Conservation (phyloP, 2,888 invertebrate genomes). For the Drosophila monieri region DNA sequence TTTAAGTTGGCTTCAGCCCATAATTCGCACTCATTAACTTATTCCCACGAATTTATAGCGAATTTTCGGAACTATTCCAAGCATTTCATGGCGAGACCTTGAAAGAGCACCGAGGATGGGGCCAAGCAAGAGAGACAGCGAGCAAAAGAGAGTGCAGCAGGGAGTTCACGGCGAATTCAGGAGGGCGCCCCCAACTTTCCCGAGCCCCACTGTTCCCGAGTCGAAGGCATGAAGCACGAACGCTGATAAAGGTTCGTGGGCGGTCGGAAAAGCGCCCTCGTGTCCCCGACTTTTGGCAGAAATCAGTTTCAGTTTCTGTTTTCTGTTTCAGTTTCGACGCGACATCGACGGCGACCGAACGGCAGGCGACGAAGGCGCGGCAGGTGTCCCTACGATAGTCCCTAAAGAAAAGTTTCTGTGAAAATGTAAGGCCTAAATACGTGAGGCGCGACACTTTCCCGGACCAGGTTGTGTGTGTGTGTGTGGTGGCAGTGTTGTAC, state of each 20-base stretch:
- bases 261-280: conserved; percentile 36
- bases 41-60: conserved; percentile 21
- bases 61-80: conserved; percentile 34
- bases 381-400: conserved; percentile 17
- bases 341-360: conserved; percentile 68
- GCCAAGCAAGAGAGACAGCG: background rate
- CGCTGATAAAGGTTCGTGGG: conserved; percentile 35
- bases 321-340: conserved; percentile 69
- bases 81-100: conserved; percentile 24
- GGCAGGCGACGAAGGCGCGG: conserved; percentile 41
- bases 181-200: background rate
- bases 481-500: conserved; percentile 27
- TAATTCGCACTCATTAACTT: conserved; percentile 28
- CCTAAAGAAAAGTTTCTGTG: conserved; percentile 46
- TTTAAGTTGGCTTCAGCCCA: conserved; percentile 7
- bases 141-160: conserved; percentile 5
- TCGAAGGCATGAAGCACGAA: conserved; percentile 1
- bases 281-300: conserved; percentile 37
- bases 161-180: conserved; percentile 44
- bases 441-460: conserved; percentile 41
- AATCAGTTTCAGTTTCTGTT: conserved; percentile 56
- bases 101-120: conserved; percentile 44
- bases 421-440: conserved; percentile 45
- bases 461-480: conserved; percentile 10
- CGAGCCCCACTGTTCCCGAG: conserved; percentile 15